A percentile compares a stretch with the other conserved stretches of the same genome.
Evolutionary conservation across 2,888 invertebrate genomes (phyloP).

Genomic region (Synergus gifuensis): DNA sequence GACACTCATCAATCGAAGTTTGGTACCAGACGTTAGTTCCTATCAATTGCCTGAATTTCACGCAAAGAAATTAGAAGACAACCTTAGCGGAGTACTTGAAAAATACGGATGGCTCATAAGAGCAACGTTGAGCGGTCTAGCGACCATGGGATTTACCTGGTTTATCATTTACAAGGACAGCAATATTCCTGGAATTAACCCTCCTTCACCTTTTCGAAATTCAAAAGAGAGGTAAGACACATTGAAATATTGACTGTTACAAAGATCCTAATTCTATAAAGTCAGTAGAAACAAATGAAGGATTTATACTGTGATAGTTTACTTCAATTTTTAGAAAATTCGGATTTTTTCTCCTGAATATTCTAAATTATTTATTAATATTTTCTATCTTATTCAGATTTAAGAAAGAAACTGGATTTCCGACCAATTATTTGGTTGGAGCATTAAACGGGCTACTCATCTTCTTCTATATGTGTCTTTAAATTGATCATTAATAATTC

Average conservation of each 20-base stretch:
- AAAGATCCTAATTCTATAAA: neutral
- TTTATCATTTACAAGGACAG: slow-evolving; percentile 82
- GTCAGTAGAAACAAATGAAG: neutral
- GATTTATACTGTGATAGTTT: neutral
- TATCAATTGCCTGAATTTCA: neutral
- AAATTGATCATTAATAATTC: neutral
- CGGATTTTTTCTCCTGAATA: too few relatives aligned
- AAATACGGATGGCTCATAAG: slow-evolving; percentile 66
- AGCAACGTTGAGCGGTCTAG: slow-evolving; percentile 76
- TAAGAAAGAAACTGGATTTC: slow-evolving; percentile 6
- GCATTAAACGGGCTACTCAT: slow-evolving; percentile 21
- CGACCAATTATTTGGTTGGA: slow-evolving; percentile 33
- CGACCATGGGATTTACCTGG: slow-evolving; percentile 80
- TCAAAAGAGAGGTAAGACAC: slow-evolving; percentile 77
- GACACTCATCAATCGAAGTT: neutral
- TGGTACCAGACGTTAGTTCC: neutral
- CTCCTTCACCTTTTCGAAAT: slow-evolving; percentile 81
- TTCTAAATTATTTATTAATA: neutral
- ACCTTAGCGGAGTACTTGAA: slow-evolving; percentile 43
- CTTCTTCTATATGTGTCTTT: slow-evolving; percentile 34
- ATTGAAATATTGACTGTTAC: neutral
- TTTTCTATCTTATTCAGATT: slow-evolving; percentile 6
- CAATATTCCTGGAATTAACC: slow-evolving; percentile 80
- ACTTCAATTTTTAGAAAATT: neutral
- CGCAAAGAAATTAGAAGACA: neutral